A percentile compares a stretch with the other conserved stretches of the same genome.
Conservation (phyloP, 2,113 vertebrate species). For the Xenopus laevis region DNA sequence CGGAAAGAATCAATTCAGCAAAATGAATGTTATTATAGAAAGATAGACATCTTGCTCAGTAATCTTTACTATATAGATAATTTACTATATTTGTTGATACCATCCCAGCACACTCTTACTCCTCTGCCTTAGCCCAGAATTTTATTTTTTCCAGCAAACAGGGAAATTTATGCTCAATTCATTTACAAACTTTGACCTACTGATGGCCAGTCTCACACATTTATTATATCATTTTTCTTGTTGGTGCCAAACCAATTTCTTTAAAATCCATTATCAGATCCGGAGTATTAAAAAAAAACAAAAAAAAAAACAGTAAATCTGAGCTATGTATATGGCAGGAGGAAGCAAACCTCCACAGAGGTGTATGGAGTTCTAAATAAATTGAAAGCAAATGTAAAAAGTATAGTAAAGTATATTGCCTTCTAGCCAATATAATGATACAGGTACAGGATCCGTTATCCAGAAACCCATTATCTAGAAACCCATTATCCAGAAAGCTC, state of each 20-base stretch:
- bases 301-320: not conserved
- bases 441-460: no score
- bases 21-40: no score
- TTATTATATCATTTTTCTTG: constrained; percentile 20
- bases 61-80: no score
- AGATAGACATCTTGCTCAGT: no score
- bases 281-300: not conserved
- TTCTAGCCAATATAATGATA: no score
- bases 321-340: not conserved
- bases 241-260: constrained; percentile 25
- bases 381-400: no score
- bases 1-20: no score
- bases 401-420: no score
- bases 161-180: not conserved
- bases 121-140: not conserved
- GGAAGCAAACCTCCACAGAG: no score
- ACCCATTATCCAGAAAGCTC: no score
- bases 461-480: no score
- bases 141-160: not conserved
- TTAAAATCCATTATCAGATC: constrained; percentile 2
- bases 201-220: not conserved
- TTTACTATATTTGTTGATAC: not conserved
- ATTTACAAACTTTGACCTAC: not conserved
- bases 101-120: not conserved
- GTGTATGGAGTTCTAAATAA: no score